A percentile compares a stretch with the other conserved stretches of the same genome.
These are phyloP conservation scores for Sarcophaga caerulescens DNA, from an alignment of 2,888 invertebrate genomes.

Conservation along the genomic window DNA sequence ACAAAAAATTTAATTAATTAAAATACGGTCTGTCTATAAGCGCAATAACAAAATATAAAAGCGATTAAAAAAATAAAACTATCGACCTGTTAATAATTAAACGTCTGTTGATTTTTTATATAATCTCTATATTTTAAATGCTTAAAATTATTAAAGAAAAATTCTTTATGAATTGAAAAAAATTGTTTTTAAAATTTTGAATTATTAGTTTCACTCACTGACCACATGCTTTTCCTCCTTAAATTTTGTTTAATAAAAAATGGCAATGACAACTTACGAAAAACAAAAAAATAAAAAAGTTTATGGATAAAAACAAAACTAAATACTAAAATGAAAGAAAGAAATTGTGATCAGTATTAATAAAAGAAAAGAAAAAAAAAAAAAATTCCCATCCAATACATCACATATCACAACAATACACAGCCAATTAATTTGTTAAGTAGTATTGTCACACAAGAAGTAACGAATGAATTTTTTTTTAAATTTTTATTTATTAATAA, in stretches of 20 bases:
- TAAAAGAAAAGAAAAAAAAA: neutral
- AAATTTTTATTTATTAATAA: constrained; percentile 10
- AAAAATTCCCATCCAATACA: neutral
- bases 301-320: neutral
- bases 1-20: neutral
- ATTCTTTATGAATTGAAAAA: neutral
- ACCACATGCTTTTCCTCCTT: neutral
- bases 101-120: too few relatives aligned
- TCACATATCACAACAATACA: neutral
- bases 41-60: too few relatives aligned
- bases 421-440: constrained; percentile 55
- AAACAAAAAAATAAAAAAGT: neutral
- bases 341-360: too few relatives aligned
- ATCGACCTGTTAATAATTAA: neutral
- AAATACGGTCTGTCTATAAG: too few relatives aligned
- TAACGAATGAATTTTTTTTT: constrained; percentile 48
- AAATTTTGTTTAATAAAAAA: constrained; percentile 7
- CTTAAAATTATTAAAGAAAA: neutral
- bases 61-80: constrained; percentile 12
- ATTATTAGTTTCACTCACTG: neutral
- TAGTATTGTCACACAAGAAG: constrained; percentile 44
- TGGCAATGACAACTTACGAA: neutral
- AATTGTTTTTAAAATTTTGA: neutral
- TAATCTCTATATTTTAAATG: too few relatives aligned
- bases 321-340: neutral